Conservation (phyloP, 53 echinoderm and acorn worm species). For the Crossaster papposus region DNA sequence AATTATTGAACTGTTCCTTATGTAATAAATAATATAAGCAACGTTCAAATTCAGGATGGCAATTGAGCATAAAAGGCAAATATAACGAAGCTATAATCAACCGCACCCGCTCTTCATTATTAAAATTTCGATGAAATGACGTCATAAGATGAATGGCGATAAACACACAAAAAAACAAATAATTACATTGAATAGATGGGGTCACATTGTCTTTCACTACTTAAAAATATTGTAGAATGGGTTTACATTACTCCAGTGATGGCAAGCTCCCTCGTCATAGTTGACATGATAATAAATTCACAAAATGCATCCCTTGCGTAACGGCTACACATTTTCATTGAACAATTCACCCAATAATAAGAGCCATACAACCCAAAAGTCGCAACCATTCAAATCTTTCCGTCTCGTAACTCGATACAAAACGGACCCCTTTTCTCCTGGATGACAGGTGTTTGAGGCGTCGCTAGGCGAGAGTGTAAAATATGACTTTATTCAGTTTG, state of each 20-base stretch:
- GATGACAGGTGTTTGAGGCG: slow-evolving; percentile 20
- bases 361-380: not conserved
- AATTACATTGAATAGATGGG: no score
- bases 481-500: not conserved
- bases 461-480: not conserved
- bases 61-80: no score
- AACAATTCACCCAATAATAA: slow-evolving; percentile 13
- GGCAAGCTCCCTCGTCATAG: not conserved
- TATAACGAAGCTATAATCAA: no score
- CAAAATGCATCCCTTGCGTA: not conserved
- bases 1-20: no score
- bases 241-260: not conserved
- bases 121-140: no score
- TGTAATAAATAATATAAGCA: no score
- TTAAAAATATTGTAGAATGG: no score
- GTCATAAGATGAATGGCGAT: no score
- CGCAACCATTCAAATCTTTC: not conserved
- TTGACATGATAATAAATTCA: not conserved
- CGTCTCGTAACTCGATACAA: not conserved
- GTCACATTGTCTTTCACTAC: no score
- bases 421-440: not conserved
- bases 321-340: slow-evolving; percentile 1
- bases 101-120: no score
- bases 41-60: no score
- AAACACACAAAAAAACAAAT: no score